A percentile compares a stretch with the other conserved stretches of the same genome.
Conservation (phyloP, 1,140 invertebrate genomes). For the Drosophila biarmipes region DNA sequence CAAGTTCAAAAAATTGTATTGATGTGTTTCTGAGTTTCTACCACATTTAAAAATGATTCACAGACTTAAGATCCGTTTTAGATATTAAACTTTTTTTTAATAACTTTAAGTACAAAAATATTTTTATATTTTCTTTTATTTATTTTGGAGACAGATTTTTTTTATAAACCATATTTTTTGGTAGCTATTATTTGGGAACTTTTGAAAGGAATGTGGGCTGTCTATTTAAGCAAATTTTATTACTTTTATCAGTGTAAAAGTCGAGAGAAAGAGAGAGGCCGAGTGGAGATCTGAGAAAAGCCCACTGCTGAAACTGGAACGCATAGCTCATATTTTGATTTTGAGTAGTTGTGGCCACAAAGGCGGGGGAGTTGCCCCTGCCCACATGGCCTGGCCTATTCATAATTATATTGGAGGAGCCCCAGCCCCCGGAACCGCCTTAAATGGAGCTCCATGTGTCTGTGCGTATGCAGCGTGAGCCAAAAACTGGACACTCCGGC, state of each 20-base stretch:
- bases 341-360: conserved; percentile 3
- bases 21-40: too few relatives aligned
- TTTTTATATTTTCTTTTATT: too few relatives aligned
- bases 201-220: too few relatives aligned
- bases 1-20: too few relatives aligned
- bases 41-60: too few relatives aligned
- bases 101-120: too few relatives aligned
- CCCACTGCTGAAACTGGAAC: conserved; percentile 51
- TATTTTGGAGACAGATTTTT: too few relatives aligned
- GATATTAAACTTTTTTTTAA: too few relatives aligned
- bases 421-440: conserved; percentile 31
- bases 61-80: too few relatives aligned
- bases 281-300: conserved; percentile 38
- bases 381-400: conserved; percentile 57
- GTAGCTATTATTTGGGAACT: too few relatives aligned
- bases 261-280: conserved; percentile 17
- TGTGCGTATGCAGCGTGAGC: conserved; percentile 26
- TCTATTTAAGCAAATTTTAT: background rate
- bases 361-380: conserved; percentile 20
- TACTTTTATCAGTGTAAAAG: conserved; percentile 3
- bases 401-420: conserved; percentile 41
- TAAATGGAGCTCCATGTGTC: conserved; percentile 62
- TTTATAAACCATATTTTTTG: too few relatives aligned
- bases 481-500: conserved; percentile 53
- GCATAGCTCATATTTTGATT: conserved; percentile 47